Base-by-base conservation (phyloP, 2,113 vertebrate species). In the Chaenogobius annularis region DNA sequence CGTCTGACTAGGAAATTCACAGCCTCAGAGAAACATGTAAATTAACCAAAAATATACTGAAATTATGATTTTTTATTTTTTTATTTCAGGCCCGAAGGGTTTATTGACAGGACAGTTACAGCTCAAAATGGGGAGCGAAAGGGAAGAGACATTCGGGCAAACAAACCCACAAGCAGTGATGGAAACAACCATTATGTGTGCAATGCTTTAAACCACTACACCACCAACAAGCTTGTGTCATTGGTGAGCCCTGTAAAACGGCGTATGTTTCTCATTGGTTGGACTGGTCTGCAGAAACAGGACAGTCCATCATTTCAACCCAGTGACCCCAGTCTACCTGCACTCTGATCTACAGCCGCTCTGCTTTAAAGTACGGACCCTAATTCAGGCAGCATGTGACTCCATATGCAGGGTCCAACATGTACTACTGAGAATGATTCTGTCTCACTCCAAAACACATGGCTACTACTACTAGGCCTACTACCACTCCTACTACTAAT, bases 321-420 rank as follows among this genome's bases (percentile, higher is more conserved):
- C 58, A 61, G 13, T 35, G 58, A 17, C 23, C 23, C 7, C 58
- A 7, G 58, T 35, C 17, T n/a, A n/a, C 35, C 31, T 19, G 31
- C 35, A 0, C 61, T 17, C 31, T 63, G 61, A 63, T 40, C 61
- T 35, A 61, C 58, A 15, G 58, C 58, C 15, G 54, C 22, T 56
- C 14, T 26, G 23, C 12, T 61, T 61, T 31, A 35, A 19, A 61
- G 58, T 11, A 43, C n/a, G 17, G 10, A 63, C 1, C 5, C 15
- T 63, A 63, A 63, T 40, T 40, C 61, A 63, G 40, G 31, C 61
- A 19, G 35, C 35, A n/a, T 63, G 61, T 37, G 61, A 40, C 3
- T 13, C 11, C 20, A 22, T 22, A 22, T 12, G 10, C n/a, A 20
- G 10, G 22, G 10, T 1, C 55, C 55, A 1, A 23, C 22, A 23